Conservation (phyloP, 2,113 vertebrate genomes). For the Cryptomyrus ogoouensis region DNA sequence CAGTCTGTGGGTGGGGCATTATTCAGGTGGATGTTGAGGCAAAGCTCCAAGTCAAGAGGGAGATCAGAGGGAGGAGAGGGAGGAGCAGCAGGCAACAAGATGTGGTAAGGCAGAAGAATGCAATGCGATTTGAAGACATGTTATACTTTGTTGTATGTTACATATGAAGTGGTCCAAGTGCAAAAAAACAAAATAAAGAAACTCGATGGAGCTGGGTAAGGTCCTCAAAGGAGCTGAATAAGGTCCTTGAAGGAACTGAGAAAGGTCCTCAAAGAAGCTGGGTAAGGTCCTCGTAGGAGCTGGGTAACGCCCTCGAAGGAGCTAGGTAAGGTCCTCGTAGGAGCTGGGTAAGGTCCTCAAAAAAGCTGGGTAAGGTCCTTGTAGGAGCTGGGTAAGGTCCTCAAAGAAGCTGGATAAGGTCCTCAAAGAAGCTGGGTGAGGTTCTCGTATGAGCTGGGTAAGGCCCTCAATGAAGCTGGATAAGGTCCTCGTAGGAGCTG, state of each 20-base stretch:
- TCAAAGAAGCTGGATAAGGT: background rate
- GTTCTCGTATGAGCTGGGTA: background rate
- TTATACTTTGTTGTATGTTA: background rate
- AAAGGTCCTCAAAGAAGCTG: background rate
- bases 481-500: background rate
- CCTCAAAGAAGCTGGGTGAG: background rate
- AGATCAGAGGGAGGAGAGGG: background rate
- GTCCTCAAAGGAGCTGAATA: background rate
- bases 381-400: background rate
- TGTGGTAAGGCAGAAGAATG: background rate
- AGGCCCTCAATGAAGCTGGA: background rate
- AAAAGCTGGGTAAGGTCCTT: background rate
- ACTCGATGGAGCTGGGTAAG: background rate
- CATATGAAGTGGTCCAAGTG: background rate
- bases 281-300: background rate
- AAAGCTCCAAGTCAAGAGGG: background rate
- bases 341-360: background rate
- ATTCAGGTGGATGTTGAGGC: background rate
- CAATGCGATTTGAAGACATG: background rate
- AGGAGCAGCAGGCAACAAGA: background rate
- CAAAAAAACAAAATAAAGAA: background rate
- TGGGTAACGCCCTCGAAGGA: accelerated
- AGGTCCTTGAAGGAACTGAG: background rate
- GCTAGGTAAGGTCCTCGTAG: background rate
- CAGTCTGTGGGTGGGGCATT: background rate